Percentiles rank a stretch among this genome's conserved stretches.
These are phyloP conservation scores for Bruchidius siliquastri DNA, from an alignment of 2,888 invertebrate genomes.

Conservation along the genomic window DNA sequence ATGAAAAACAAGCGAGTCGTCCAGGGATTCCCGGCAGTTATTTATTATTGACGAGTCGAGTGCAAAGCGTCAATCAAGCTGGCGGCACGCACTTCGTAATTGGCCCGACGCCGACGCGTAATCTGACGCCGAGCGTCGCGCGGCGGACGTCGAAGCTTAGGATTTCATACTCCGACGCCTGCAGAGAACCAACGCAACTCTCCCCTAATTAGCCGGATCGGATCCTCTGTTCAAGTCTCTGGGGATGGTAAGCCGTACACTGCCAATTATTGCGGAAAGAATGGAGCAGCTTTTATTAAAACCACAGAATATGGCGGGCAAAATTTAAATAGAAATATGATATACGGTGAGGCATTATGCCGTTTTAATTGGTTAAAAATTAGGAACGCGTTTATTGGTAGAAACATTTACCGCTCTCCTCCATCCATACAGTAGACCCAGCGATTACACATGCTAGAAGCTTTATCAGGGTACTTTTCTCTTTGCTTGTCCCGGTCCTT, in stretches of 20 bases:
- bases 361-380: no score
- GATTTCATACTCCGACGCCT: neutral
- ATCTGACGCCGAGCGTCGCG: neutral
- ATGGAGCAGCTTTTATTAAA: neutral
- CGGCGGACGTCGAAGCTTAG: neutral
- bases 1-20: neutral
- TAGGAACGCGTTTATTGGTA: no score
- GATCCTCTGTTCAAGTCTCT: neutral
- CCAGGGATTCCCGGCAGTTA: constrained; percentile 3
- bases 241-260: neutral
- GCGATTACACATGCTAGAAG: no score
- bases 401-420: no score
- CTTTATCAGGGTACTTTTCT: no score
- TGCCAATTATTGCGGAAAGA: neutral
- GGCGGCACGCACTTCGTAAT: constrained; percentile 1
- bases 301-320: neutral
- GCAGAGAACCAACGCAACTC: neutral
- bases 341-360: no score
- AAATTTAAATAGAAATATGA: no score
- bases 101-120: constrained; percentile 1
- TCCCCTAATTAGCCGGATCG: neutral
- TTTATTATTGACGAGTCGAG: constrained; percentile 30
- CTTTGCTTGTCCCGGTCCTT: no score
- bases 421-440: no score
- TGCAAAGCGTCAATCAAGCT: constrained; percentile 20